Percentiles rank a stretch among this genome's conserved stretches.
Conservation (phyloP, 2,797 vertebrate genomes). For the Sylvia borin region DNA sequence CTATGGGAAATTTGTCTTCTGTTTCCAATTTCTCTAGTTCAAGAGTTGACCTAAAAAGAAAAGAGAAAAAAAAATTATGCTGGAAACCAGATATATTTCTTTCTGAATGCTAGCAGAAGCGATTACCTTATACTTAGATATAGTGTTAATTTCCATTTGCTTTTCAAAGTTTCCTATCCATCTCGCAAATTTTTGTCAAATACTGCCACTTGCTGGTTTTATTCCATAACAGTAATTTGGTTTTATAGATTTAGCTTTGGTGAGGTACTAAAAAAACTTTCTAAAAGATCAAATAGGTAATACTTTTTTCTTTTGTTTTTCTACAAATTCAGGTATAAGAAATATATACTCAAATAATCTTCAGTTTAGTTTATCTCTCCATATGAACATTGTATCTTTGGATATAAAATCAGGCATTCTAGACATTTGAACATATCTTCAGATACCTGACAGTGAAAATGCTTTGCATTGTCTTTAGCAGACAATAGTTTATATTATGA, state of each 20-base stretch:
- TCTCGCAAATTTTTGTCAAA: slow-evolving; percentile 60
- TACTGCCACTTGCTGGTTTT: slow-evolving; percentile 72
- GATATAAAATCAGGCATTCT: not conserved
- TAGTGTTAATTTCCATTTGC: not conserved
- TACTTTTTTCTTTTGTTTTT: not conserved
- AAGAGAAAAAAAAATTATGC: not conserved
- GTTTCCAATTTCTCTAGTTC: not conserved
- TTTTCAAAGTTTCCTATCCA: not conserved
- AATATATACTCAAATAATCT: not conserved
- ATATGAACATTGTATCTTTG: not conserved
- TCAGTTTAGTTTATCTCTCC: not conserved
- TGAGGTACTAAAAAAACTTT: not conserved
- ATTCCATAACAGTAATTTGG: not conserved
- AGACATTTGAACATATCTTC: not conserved
- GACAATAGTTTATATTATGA: not conserved
- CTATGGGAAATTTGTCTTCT: not conserved
- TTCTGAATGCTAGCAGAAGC: not conserved
- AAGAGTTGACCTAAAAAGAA: not conserved
- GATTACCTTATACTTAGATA: not conserved
- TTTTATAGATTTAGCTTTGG: not conserved
- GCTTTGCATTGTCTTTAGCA: not conserved
- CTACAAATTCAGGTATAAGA: not conserved
- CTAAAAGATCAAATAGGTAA: not conserved
- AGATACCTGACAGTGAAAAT: not conserved
- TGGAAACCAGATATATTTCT: not conserved